phyloP scores from a whole-genome alignment of 2,888 invertebrate species.

The Anorthoa munda region DNA sequence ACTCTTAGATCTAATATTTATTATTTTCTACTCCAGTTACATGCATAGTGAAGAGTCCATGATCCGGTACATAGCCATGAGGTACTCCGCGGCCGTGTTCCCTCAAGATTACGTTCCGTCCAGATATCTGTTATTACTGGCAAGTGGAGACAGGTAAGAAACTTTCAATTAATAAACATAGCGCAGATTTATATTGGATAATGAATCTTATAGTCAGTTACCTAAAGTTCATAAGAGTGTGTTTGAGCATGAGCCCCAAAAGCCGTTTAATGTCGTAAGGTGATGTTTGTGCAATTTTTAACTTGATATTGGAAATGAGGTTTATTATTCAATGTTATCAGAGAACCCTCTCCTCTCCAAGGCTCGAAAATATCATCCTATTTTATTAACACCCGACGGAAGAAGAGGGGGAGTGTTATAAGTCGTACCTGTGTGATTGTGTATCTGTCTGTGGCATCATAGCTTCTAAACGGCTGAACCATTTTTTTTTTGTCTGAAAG shows the following conservation, averaged over 20 bases:
- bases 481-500: too few species aligned
- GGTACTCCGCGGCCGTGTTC: constrained; percentile 95
- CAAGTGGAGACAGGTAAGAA: constrained; percentile 95
- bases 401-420: too few species aligned
- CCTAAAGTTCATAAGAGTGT: background rate
- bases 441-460: too few species aligned
- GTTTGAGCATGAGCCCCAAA: background rate
- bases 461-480: too few species aligned
- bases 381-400: too few species aligned
- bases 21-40: constrained; percentile 89
- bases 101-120: constrained; percentile 95
- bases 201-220: background rate
- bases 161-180: background rate
- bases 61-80: constrained; percentile 95
- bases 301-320: background rate
- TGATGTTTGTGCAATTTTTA: background rate
- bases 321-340: background rate
- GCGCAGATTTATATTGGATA: background rate
- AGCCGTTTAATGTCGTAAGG: background rate
- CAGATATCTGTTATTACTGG: constrained; percentile 95
- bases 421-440: too few species aligned
- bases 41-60: constrained; percentile 95
- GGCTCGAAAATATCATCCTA: too few species aligned
- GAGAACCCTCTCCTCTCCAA: background rate
- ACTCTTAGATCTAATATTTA: background rate